Evolutionary conservation across 2,888 invertebrate species (phyloP).

Genomic region (Loripinus fragilis): DNA sequence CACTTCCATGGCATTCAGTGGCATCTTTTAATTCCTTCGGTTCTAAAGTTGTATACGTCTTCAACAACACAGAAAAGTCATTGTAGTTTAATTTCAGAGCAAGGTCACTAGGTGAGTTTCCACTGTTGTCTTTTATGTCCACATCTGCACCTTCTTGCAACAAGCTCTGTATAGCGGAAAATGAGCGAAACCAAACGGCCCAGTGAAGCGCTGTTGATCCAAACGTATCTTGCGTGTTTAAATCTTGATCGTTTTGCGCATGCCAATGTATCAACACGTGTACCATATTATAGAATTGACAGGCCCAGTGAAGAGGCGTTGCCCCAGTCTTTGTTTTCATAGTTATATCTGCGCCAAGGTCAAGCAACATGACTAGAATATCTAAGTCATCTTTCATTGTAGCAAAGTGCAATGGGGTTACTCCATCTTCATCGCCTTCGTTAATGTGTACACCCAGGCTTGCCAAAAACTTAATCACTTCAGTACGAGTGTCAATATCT

Average conservation of each 20-base stretch:
- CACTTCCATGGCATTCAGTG: neutral
- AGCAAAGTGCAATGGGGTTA: neutral
- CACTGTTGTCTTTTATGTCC: neutral
- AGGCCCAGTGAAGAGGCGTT: conserved; percentile 29
- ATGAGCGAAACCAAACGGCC: neutral
- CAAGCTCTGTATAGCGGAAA: neutral
- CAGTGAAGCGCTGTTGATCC: neutral
- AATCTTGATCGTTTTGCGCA: neutral
- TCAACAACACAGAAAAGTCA: neutral
- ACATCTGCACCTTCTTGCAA: neutral
- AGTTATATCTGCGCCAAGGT: conserved; percentile 29
- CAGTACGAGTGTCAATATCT: neutral
- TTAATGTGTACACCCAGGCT: neutral
- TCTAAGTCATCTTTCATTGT: conserved; percentile 15
- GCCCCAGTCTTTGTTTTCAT: conserved; percentile 25
- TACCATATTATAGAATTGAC: conserved; percentile 19
- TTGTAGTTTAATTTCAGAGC: neutral
- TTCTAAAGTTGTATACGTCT: neutral
- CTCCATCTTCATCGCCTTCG: neutral
- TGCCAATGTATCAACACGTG: conserved; percentile 7
- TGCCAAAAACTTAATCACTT: neutral
- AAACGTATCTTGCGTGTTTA: neutral
- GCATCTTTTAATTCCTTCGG: neutral
- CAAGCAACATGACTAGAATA: conserved; percentile 20
- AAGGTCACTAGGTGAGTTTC: neutral